These are phyloP conservation scores for Andricus quercusramuli DNA, from an alignment of 2,888 invertebrate genomes.

Conservation along the genomic window DNA sequence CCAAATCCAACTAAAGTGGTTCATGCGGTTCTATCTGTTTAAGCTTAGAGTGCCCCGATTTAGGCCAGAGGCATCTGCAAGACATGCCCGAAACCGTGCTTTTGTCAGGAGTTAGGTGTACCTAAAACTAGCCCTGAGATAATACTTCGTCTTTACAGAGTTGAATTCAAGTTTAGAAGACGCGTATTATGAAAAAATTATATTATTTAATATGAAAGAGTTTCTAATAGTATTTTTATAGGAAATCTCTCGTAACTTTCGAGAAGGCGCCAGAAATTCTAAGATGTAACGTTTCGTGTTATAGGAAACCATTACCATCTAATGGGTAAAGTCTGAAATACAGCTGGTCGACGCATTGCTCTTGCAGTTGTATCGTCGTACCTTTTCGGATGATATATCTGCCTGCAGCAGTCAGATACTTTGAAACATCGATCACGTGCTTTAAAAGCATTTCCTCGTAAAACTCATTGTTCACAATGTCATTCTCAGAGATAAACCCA, in stretches of 20 bases:
- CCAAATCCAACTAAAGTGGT: no score
- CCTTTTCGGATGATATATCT: conserved; percentile 32
- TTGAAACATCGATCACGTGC: conserved; percentile 35
- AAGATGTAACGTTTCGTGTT: conserved; percentile 18
- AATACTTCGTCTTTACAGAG: no score
- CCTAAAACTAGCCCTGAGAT: no score
- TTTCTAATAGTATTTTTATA: not conserved
- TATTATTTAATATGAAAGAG: not conserved
- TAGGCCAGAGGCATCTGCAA: no score
- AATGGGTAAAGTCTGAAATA: conserved; percentile 40
- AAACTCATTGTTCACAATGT: conserved; percentile 14
- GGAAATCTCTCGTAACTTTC: conserved; percentile 5
- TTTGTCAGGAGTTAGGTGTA: no score
- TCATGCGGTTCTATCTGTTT: no score
- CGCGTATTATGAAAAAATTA: not conserved
- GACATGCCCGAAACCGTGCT: no score
- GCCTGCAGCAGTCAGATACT: conserved; percentile 24
- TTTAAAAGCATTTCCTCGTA: conserved; percentile 30
- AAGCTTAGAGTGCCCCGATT: no score
- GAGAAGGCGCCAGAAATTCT: conserved; percentile 16
- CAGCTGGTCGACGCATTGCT: conserved; percentile 38
- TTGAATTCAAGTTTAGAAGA: no score
- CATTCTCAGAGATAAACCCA: conserved; percentile 3
- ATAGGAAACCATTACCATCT: conserved; percentile 36
- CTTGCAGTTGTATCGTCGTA: conserved; percentile 28